These are phyloP conservation scores for Parambassis ranga DNA, from an alignment of 2,797 vertebrate genomes.

Conservation along the genomic window DNA sequence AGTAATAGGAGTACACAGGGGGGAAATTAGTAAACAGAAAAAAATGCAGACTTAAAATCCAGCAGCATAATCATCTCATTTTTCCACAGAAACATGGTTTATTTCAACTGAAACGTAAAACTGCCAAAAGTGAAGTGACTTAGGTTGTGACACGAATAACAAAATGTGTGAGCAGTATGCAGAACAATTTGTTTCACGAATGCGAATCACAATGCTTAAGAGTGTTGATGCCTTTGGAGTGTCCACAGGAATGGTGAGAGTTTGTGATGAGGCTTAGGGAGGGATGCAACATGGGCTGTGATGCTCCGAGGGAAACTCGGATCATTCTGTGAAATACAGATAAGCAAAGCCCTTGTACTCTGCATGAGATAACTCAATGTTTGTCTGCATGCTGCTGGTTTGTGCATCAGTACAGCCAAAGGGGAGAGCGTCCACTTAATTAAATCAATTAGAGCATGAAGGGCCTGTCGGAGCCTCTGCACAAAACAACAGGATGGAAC, in stretches of 20 bases:
- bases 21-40: neutral
- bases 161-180: neutral
- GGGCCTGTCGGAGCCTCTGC: conserved; percentile 39
- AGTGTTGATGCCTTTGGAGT: neutral
- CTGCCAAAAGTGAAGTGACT: neutral
- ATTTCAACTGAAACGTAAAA: neutral
- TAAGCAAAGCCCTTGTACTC: conserved; percentile 48
- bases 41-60: neutral
- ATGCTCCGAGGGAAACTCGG: conserved; percentile 45
- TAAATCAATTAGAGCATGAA: conserved; percentile 76
- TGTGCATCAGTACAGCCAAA: conserved; percentile 55
- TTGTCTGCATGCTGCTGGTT: conserved; percentile 30
- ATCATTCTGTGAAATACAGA: conserved; percentile 60
- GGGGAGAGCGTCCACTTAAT: conserved; percentile 60
- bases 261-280: conserved; percentile 43
- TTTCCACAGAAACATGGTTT: neutral
- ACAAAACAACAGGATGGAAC: conserved; percentile 37
- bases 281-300: conserved; percentile 24
- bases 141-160: neutral
- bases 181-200: neutral
- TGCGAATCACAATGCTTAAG: conserved; percentile 33
- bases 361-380: conserved; percentile 46
- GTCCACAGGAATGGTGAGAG: conserved; percentile 18
- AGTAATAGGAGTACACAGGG: neutral
- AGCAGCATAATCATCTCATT: neutral